These are phyloP conservation scores for Heteronetta atricapilla DNA, from an alignment of 2,113 vertebrate genomes.

Conservation along the genomic window DNA sequence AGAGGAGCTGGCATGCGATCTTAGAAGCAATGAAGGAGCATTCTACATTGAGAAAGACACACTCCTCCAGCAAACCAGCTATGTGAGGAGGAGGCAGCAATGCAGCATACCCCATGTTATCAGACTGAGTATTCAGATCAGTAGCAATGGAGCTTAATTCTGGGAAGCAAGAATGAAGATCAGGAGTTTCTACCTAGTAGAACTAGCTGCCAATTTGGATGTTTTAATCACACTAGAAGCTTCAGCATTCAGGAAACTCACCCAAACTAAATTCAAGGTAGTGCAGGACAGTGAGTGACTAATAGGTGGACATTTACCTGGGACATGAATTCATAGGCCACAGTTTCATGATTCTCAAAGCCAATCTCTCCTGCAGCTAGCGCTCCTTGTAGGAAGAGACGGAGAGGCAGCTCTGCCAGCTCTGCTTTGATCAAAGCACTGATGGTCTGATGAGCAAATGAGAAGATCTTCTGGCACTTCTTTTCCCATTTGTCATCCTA, in stretches of 20 bases:
- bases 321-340: conserved; percentile 99
- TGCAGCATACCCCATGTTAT: not conserved
- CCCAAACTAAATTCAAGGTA: not conserved
- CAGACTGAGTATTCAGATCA: not conserved
- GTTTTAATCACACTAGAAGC: not conserved
- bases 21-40: not conserved
- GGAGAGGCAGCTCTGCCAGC: conserved; percentile 91
- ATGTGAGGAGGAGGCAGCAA: not conserved
- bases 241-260: not conserved
- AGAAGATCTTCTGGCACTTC: conserved; percentile 99
- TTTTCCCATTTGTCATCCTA: conserved; percentile 99
- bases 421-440: conserved; percentile 98
- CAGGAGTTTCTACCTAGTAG: not conserved
- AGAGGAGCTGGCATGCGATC: not conserved
- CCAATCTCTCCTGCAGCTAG: conserved; percentile 96
- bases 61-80: not conserved
- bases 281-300: not conserved
- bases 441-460: conserved; percentile 98
- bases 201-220: not conserved
- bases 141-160: not conserved
- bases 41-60: not conserved
- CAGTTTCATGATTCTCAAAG: conserved; percentile 98
- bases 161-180: conserved; percentile 37
- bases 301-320: conserved; percentile 77
- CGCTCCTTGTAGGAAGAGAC: conserved; percentile 96